A percentile compares a stretch with the other conserved stretches of the same genome.
These are phyloP conservation scores for Mirounga angustirostris DNA, from an alignment of 2,113 vertebrate genomes.

Conservation along the genomic window DNA sequence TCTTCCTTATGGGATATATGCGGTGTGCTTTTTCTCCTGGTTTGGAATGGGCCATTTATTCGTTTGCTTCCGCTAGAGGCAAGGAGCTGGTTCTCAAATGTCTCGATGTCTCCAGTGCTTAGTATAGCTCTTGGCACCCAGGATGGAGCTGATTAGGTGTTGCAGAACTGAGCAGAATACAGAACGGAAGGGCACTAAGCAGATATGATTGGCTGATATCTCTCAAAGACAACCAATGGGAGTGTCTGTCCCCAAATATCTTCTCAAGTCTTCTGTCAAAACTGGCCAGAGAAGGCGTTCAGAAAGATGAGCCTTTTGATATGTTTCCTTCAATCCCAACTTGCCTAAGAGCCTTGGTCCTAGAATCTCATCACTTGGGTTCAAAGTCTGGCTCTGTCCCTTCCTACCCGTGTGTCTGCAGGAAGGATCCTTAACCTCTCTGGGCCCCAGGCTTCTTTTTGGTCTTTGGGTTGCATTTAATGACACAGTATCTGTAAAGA, in stretches of 20 bases:
- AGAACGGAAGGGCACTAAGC: neutral
- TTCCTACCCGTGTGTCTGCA: neutral
- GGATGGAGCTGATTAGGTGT: neutral
- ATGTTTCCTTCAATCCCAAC: neutral
- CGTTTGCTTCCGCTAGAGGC: neutral
- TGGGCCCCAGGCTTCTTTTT: neutral
- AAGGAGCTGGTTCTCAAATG: neutral
- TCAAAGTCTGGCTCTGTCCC: neutral
- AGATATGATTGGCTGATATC: neutral
- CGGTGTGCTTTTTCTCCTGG: neutral
- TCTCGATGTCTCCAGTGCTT: neutral
- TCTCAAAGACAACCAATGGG: neutral
- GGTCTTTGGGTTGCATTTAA: neutral
- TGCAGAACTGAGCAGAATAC: neutral
- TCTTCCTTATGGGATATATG: rapidly evolving
- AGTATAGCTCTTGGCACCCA: neutral
- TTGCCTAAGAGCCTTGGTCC: neutral
- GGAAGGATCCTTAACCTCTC: neutral
- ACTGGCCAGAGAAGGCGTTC: too few species aligned
- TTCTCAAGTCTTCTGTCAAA: too few species aligned
- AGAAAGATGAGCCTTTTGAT: neutral
- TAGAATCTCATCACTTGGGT: too few species aligned
- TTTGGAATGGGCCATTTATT: neutral
- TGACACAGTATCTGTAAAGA: neutral
- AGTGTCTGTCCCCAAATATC: neutral